A percentile compares a stretch with the other conserved stretches of the same genome.
These are phyloP conservation scores for Coenonympha arcania DNA, from an alignment of 2,888 invertebrate genomes.

Conservation along the genomic window DNA sequence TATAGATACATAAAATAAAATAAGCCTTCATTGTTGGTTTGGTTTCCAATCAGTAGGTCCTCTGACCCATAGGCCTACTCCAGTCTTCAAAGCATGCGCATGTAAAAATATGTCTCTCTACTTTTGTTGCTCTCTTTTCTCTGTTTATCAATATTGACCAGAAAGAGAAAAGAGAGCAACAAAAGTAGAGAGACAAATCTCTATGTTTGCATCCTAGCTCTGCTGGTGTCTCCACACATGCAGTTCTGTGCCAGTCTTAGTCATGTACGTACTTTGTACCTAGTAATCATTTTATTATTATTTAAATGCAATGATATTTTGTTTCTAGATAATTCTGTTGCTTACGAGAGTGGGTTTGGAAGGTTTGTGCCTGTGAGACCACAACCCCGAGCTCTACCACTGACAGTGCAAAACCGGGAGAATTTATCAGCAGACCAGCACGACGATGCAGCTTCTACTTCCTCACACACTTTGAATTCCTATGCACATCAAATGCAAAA, in stretches of 20 bases:
- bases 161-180: too few relatives aligned
- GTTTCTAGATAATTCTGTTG: conserved; percentile 60
- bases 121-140: too few relatives aligned
- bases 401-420: conserved; percentile 64
- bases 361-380: conserved; percentile 71
- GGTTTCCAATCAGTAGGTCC: too few relatives aligned
- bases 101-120: too few relatives aligned
- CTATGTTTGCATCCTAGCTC: too few relatives aligned
- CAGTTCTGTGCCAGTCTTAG: too few relatives aligned
- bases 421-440: conserved; percentile 52
- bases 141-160: too few relatives aligned
- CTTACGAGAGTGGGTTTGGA: conserved; percentile 67
- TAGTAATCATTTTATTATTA: neutral
- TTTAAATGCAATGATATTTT: conserved; percentile 6
- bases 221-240: too few relatives aligned
- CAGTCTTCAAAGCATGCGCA: too few relatives aligned
- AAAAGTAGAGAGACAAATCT: too few relatives aligned
- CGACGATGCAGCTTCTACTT: conserved; percentile 55
- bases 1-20: neutral
- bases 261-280: neutral
- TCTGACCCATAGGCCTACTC: too few relatives aligned
- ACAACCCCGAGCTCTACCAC: conserved; percentile 62
- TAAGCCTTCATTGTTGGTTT: too few relatives aligned
- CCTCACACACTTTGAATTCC: conserved; percentile 59
- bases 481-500: conserved; percentile 68